Conservation (phyloP, 1,140 invertebrate genomes). For the Scaptomyza hsui region DNA sequence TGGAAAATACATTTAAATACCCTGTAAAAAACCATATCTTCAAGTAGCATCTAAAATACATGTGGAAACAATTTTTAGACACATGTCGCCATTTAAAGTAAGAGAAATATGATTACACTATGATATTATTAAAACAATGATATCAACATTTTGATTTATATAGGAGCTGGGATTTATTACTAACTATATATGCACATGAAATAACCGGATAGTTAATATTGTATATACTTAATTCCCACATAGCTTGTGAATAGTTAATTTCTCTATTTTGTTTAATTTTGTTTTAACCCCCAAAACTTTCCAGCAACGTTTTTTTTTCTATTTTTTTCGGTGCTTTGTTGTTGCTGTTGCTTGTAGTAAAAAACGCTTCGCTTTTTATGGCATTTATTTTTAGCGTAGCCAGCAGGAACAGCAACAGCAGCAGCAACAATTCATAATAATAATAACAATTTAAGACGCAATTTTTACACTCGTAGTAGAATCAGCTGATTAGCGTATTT, state of each 20-base stretch:
- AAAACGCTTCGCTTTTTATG: not conserved
- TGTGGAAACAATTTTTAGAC: not conserved
- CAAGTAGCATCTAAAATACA: no score
- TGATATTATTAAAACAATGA: not conserved
- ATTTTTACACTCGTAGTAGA: constrained; percentile 12
- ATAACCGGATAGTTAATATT: not conserved
- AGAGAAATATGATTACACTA: not conserved
- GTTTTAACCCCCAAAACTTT: constrained; percentile 41
- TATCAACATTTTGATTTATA: not conserved
- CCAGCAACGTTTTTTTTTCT: constrained; percentile 29
- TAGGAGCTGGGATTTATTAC: not conserved
- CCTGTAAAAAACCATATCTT: no score
- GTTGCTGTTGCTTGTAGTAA: constrained; percentile 15
- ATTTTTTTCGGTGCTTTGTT: not conserved
- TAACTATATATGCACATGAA: not conserved
- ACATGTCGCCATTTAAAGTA: no score
- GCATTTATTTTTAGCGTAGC: constrained; percentile 40
- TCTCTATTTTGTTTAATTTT: constrained; percentile 5
- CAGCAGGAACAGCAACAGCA: constrained; percentile 2
- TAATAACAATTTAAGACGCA: constrained; percentile 41
- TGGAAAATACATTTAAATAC: no score
- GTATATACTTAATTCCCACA: not conserved
- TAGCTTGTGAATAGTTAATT: constrained; percentile 31
- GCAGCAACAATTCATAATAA: not conserved
- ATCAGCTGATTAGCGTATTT: constrained; percentile 42